Conservation (phyloP, 2,888 invertebrate species). For the Ariolimax columbianus region DNA sequence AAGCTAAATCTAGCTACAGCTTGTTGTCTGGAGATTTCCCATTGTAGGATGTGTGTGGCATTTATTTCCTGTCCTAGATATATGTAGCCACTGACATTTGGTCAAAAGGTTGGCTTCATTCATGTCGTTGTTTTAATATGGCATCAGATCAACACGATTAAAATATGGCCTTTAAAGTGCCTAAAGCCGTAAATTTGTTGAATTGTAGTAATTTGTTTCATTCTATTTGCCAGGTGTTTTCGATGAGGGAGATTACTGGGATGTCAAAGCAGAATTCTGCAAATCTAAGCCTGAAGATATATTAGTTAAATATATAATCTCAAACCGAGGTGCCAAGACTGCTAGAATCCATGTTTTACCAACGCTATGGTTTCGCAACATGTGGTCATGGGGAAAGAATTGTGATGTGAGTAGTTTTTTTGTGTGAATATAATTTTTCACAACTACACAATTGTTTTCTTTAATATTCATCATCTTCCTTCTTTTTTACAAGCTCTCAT, state of each 20-base stretch:
- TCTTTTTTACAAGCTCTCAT: no score
- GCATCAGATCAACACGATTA: no score
- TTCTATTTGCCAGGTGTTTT: slow-evolving; percentile 67
- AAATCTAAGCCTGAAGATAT: slow-evolving; percentile 75
- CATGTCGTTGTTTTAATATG: no score
- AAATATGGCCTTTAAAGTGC: not conserved
- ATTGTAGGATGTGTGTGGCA: no score
- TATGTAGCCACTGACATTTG: no score
- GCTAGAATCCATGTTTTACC: slow-evolving; percentile 76
- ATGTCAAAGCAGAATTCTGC: slow-evolving; percentile 76
- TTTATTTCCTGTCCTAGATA: no score
- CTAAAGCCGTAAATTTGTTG: not conserved
- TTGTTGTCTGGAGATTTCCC: no score
- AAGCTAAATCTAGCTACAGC: no score
- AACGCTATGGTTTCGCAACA: slow-evolving; percentile 76
- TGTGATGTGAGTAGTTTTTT: slow-evolving; percentile 69
- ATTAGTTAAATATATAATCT: slow-evolving; percentile 72
- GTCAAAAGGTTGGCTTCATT: no score
- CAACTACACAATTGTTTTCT: no score
- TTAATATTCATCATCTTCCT: no score
- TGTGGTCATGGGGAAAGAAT: slow-evolving; percentile 74
- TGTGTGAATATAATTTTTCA: no score
- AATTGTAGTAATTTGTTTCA: not conserved
- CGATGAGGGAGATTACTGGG: slow-evolving; percentile 75
- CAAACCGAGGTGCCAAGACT: slow-evolving; percentile 71